Evolutionary conservation across 2,888 invertebrate species (phyloP), one percentile per base, ranked within the genome.

Genomic region (Heliconius cydno): DNA sequence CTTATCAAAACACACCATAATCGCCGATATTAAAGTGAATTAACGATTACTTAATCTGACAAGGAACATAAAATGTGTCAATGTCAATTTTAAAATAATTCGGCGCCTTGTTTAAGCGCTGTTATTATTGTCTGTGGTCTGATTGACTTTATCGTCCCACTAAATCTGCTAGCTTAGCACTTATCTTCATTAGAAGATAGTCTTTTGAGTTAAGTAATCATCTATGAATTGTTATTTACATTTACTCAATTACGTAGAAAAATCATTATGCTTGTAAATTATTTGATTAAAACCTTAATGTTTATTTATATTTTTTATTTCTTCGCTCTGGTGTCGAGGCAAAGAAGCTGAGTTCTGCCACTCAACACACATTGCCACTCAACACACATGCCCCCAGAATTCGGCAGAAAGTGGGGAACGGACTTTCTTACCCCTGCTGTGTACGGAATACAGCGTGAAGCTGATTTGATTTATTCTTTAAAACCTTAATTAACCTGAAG

Each of bases 31-130:
- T 46, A 71, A 77, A 71, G 13, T 22, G 75, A 63, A 52, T 72
- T 41, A 71, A 30, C 70, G 46, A 41, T 77, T 71, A 41, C 65
- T 77, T 71, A 77, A 77, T 63, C 71, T 77, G 77, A 77, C 71
- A 71, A 46, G 63, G 30, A 65, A 77, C 30, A 77, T 65, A 68
- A 60, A 72, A 46, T 72, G 30, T 77, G 77, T 65, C 63, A 46
- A 13, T 46, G 41, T 57, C 60, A 63, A 30, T 46, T 63, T 65
- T 41, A 38, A 75, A 75, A 30, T 75, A 75, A 75, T 28, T 75
- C 41, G 41, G 41, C 28, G 68, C 28, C 67, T 52, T 25, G 65
- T 71, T 71, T 71, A 65, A 72, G 28, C 28, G 65, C 41, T 75
- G 41, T 75, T 75, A 46, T 75, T 65, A 75, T 75, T 25, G 25